These are phyloP conservation scores for Apamea epomidion DNA, from an alignment of 2,888 invertebrate genomes.

Conservation along the genomic window DNA sequence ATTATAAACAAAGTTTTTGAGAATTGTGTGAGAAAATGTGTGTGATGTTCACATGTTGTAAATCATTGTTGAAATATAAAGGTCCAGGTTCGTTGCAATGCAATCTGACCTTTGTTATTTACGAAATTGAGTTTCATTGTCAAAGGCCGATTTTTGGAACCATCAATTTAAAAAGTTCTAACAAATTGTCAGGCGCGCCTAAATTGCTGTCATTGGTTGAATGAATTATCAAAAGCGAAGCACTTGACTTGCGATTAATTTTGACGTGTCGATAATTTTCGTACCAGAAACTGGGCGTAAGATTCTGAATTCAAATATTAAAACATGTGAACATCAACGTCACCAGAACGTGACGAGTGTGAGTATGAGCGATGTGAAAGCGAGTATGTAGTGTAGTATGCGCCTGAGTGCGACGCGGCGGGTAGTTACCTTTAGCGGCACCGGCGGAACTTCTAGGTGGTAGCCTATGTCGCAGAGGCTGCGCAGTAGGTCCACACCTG, in stretches of 20 bases:
- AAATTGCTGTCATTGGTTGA: background rate
- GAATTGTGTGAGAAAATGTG: slow-evolving; percentile 17
- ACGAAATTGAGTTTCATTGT: background rate
- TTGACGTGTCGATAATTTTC: background rate
- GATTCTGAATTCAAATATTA: background rate
- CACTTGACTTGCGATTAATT: background rate
- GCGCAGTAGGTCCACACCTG: slow-evolving; percentile 91
- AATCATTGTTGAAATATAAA: background rate
- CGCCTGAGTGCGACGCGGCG: slow-evolving; percentile 43
- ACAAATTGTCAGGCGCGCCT: background rate
- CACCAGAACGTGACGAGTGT: slow-evolving; percentile 72
- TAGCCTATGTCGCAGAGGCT: slow-evolving; percentile 92
- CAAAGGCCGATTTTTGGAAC: background rate
- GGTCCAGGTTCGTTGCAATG: background rate
- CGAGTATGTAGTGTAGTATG: slow-evolving; percentile 71
- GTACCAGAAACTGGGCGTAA: background rate
- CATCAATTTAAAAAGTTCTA: background rate
- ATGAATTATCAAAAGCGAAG: background rate
- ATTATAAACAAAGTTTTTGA: slow-evolving; percentile 24
- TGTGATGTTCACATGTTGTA: slow-evolving; percentile 22
- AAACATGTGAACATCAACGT: slow-evolving; percentile 49
- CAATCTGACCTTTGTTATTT: background rate
- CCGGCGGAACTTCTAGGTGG: slow-evolving; percentile 93
- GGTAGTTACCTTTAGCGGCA: slow-evolving; percentile 91
- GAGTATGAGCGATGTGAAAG: slow-evolving; percentile 74